Conservation (phyloP, 2,888 invertebrate genomes). For the Keiferia lycopersicella region DNA sequence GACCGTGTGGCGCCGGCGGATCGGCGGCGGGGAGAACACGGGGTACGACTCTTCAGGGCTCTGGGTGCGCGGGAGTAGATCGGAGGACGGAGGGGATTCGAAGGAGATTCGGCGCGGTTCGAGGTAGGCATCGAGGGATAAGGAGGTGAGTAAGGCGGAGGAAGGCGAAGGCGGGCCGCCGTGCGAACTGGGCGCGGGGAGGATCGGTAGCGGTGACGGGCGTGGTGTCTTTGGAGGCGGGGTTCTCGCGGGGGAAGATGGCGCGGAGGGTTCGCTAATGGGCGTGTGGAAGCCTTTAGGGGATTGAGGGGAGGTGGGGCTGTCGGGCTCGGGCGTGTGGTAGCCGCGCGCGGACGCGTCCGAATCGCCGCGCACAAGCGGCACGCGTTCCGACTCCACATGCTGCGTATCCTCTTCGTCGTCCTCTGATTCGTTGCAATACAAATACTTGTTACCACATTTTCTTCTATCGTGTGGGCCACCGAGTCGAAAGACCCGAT, state of each 20-base stretch:
- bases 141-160: slow-evolving; percentile 86
- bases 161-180: slow-evolving; percentile 90
- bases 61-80: slow-evolving; percentile 83
- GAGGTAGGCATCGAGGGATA: slow-evolving; percentile 91
- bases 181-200: slow-evolving; percentile 52
- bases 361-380: slow-evolving; percentile 80
- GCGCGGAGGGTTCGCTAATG: slow-evolving; percentile 67
- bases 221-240: slow-evolving; percentile 63
- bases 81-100: slow-evolving; percentile 88
- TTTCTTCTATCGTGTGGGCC: no score
- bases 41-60: slow-evolving; percentile 92
- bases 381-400: slow-evolving; percentile 45
- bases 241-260: slow-evolving; percentile 79
- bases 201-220: slow-evolving; percentile 80
- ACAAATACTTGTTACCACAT: slow-evolving; percentile 10
- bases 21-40: slow-evolving; percentile 91
- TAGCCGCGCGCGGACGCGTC: slow-evolving; percentile 81
- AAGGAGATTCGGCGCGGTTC: slow-evolving; percentile 92
- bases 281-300: slow-evolving; percentile 82
- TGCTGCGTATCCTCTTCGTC: slow-evolving; percentile 66
- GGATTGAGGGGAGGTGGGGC: slow-evolving; percentile 56
- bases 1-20: slow-evolving; percentile 84
- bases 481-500: no score
- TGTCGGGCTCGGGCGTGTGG: slow-evolving; percentile 72
- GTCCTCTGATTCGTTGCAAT: slow-evolving; percentile 41